A percentile compares a stretch with the other conserved stretches of the same genome.
Evolutionary conservation across 2,888 invertebrate genomes (phyloP).

Genomic region (Muschampia plurimacula): DNA sequence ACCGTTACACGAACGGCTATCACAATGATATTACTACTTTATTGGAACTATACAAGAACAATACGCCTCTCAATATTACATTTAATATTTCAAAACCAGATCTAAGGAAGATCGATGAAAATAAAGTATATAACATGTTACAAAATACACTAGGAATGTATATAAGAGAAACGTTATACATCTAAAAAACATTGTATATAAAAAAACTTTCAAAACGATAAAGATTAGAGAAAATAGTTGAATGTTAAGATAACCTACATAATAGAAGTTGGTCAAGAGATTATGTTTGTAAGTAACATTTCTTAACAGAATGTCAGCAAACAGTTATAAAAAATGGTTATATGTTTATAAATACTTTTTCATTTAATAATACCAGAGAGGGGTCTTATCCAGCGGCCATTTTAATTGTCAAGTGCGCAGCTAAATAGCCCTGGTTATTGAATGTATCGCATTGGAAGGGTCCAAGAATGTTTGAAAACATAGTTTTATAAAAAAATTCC

Average conservation of each 20-base stretch:
- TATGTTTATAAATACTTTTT: neutral
- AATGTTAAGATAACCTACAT: constrained; percentile 47
- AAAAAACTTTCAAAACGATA: constrained; percentile 21
- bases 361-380: neutral
- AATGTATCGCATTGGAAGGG: too few relatives aligned
- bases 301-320: neutral
- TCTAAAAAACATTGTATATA: constrained; percentile 26
- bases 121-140: constrained; percentile 22
- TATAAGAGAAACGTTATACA: constrained; percentile 36
- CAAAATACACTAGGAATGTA: constrained; percentile 67
- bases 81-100: constrained; percentile 36
- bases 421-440: too few relatives aligned
- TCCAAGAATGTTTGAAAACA: too few relatives aligned
- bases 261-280: constrained; percentile 24
- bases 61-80: neutral
- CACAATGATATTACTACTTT: constrained; percentile 21
- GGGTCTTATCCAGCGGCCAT: neutral
- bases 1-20: constrained; percentile 53
- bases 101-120: constrained; percentile 38
- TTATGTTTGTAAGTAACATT: constrained; percentile 5
- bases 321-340: neutral
- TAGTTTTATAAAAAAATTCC: too few relatives aligned
- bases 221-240: constrained; percentile 38
- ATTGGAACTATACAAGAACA: constrained; percentile 14
- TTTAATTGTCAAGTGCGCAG: too few relatives aligned